These are phyloP conservation scores for Colistium nudipinnis DNA, from an alignment of 2,113 vertebrate species.

Conservation along the genomic window DNA sequence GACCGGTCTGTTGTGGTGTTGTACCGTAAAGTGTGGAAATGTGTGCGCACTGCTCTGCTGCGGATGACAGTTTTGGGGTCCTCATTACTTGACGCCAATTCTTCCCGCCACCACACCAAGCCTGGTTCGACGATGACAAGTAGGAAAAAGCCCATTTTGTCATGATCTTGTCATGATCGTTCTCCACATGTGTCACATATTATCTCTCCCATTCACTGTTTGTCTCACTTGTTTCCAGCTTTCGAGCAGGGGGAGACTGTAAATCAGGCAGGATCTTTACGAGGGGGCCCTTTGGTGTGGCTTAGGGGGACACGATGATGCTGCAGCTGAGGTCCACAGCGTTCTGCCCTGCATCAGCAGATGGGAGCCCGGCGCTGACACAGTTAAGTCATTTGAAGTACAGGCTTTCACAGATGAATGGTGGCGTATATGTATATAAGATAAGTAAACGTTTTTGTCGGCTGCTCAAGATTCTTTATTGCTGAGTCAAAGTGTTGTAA, in stretches of 20 bases:
- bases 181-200: too few relatives aligned
- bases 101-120: too few relatives aligned
- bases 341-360: slow-evolving; percentile 23
- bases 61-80: too few relatives aligned
- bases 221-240: too few relatives aligned
- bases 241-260: neutral
- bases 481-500: slow-evolving; percentile 1
- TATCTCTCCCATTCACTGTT: neutral
- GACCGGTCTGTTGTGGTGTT: too few relatives aligned
- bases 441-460: neutral
- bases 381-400: slow-evolving; percentile 18
- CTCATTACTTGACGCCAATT: too few relatives aligned
- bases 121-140: too few relatives aligned
- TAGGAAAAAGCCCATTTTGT: too few relatives aligned
- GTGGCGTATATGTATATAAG: neutral
- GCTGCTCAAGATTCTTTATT: slow-evolving; percentile 13
- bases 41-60: too few relatives aligned
- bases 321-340: slow-evolving; percentile 23
- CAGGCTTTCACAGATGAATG: neutral
- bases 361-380: slow-evolving; percentile 18
- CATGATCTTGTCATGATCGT: too few relatives aligned
- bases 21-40: too few relatives aligned
- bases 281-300: slow-evolving; percentile 32
- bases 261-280: slow-evolving; percentile 22
- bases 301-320: slow-evolving; percentile 40